Evolutionary conservation across 1,140 invertebrate species (phyloP).

Genomic region (Harlomillsia oculata): DNA sequence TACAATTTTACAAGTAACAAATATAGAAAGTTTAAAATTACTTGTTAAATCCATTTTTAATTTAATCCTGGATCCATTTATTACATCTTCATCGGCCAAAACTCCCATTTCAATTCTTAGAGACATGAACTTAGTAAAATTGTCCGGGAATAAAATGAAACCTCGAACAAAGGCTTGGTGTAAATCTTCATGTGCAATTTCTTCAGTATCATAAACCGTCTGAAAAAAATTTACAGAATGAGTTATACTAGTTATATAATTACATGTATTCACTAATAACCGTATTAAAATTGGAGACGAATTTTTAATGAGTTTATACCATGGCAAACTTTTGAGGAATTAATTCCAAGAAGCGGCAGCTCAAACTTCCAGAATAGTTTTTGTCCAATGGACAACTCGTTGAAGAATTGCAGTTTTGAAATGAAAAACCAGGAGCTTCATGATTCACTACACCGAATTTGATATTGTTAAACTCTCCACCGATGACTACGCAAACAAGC

Average conservation of each 20-base stretch:
- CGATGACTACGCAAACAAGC: slow-evolving; percentile 85
- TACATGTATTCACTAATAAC: no score
- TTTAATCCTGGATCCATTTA: background rate
- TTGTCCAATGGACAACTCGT: background rate
- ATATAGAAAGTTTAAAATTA: no score
- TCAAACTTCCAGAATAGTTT: background rate
- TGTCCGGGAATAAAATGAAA: background rate
- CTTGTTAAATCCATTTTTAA: background rate
- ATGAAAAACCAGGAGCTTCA: background rate
- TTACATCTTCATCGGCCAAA: background rate
- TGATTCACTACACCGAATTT: background rate
- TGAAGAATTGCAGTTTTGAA: no score
- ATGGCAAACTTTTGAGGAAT: no score
- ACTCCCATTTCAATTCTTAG: background rate
- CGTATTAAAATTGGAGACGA: no score
- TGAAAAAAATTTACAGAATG: background rate
- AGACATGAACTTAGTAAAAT: slow-evolving; percentile 12
- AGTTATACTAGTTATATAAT: no score
- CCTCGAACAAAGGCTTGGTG: background rate
- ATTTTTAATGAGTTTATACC: no score
- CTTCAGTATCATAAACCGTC: background rate
- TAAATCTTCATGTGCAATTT: background rate
- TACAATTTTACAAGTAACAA: no score
- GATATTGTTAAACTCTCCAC: slow-evolving; percentile 44
- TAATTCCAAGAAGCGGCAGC: slow-evolving; percentile 3